Base-by-base conservation (phyloP, 2,797 vertebrate species). In the Cercopithecus neglectus region DNA sequence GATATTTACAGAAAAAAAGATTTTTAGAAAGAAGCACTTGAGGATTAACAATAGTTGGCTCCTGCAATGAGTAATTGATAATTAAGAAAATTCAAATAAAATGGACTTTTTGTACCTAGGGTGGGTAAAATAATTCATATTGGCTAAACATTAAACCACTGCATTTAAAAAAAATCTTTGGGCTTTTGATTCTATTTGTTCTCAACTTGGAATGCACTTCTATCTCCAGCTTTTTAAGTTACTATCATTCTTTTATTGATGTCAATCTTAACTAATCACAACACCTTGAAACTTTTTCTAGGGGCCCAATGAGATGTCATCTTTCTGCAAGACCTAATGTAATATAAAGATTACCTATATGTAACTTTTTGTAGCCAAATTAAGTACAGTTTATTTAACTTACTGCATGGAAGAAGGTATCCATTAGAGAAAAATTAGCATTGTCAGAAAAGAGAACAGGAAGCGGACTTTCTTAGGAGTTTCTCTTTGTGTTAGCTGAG, bases 21-120 rank as follows among this genome's bases (percentile, higher is more conserved):
- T 78, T 91, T 84, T 14, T 46, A 70, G 33, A 41, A 28, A 84
- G 24, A 90, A 19, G 50, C 7, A 12, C 2, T n/a, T 12, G 7
- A 55, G 21, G 82, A 5, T 53, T 81, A n/a, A 33, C 5, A 75
- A 33, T 41, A 92, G 33, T 4, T 72, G 4, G 12, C 26, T 70
- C 8, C 1, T 78, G 8, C 16, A 55, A 3, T 26, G 44, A n/a
- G 53, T 50, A 28, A 55, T 10, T 57, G 17, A 75, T 75, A 74
- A 48, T 41, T 64, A 11, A 83, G 46, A 88, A 93, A 93, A 84
- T 46, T 82, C 46, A 64, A 91, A 39, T 74, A 6, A 59, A 26
- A 24, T 4, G 19, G 12, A 80, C 48, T 53, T 36, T 80, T 90
- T 59, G 11, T 64, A 74, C 9, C 5, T 48, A 55, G 22, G 76